Conservation (phyloP, 2,888 invertebrate genomes). For the Perizoma flavofasciatum region DNA sequence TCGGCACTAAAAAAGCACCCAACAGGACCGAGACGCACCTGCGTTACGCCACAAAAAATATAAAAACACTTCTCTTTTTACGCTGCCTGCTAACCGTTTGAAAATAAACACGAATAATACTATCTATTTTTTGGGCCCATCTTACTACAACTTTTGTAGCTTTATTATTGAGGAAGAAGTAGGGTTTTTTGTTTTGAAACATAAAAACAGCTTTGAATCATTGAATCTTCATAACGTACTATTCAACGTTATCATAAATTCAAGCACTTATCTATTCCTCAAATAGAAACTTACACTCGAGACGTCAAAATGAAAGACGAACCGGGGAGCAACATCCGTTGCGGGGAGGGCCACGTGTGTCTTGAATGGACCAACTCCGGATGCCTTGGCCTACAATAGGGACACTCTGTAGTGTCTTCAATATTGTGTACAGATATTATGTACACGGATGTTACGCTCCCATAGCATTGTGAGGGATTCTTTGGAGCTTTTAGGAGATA, state of each 20-base stretch:
- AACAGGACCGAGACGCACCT: conserved; percentile 63
- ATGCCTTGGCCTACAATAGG: conserved; percentile 63
- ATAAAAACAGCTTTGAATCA: neutral
- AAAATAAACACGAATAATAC: conserved; percentile 39
- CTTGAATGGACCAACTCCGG: conserved; percentile 72
- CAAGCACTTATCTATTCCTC: conserved; percentile 23
- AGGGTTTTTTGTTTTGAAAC: neutral
- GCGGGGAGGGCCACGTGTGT: conserved; percentile 70
- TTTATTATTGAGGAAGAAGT: neutral
- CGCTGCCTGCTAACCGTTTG: conserved; percentile 37
- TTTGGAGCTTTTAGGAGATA: conserved; percentile 11
- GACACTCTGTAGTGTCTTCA: conserved; percentile 29
- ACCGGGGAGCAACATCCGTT: conserved; percentile 58
- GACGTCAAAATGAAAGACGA: conserved; percentile 30
- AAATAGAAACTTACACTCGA: conserved; percentile 29
- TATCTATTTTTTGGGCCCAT: conserved; percentile 13
- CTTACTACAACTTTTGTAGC: conserved; percentile 16
- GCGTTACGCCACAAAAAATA: conserved; percentile 72
- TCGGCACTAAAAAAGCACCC: conserved; percentile 43
- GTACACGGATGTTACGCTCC: conserved; percentile 41
- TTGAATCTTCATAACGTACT: neutral
- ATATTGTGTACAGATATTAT: conserved; percentile 49
- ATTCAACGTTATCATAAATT: conserved; percentile 9
- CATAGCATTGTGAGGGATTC: conserved; percentile 23
- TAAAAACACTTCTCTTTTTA: conserved; percentile 51